A percentile compares a stretch with the other conserved stretches of the same genome.
phyloP scores from a whole-genome alignment of 2,888 invertebrate genomes.

The Myopa tessellatipennis region DNA sequence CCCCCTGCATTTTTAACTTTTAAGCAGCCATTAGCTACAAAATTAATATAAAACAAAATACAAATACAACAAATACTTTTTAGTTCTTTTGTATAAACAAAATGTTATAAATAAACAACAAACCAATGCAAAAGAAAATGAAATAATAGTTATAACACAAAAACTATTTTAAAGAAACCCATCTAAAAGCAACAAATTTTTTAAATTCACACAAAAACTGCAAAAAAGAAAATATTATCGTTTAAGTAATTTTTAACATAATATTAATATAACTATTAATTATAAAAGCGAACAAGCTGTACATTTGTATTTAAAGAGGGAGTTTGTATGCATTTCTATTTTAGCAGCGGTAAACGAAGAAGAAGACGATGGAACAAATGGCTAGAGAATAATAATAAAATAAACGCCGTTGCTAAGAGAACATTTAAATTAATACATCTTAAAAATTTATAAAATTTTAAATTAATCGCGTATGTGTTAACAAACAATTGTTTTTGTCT shows the following conservation, averaged over 20 bases:
- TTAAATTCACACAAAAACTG: conserved; percentile 21
- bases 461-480: not conserved
- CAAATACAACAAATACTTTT: not conserved
- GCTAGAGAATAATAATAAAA: not conserved
- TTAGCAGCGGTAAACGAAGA: not conserved
- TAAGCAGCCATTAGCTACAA: conserved; percentile 40
- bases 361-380: not conserved
- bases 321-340: not conserved
- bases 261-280: conserved; percentile 40
- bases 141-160: too few species aligned
- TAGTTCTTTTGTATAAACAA: conserved; percentile 29
- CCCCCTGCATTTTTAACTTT: conserved; percentile 2
- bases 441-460: not conserved
- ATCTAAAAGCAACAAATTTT: conserved; percentile 23
- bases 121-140: too few species aligned
- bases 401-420: not conserved
- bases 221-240: conserved; percentile 27
- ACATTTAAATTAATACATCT: not conserved
- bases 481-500: too few species aligned
- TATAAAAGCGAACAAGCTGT: conserved; percentile 28
- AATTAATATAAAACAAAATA: conserved; percentile 9
- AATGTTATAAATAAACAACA: conserved; percentile 9
- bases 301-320: conserved; percentile 6
- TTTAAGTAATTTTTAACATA: conserved; percentile 37
- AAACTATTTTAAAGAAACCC: conserved; percentile 1